A percentile compares a stretch with the other conserved stretches of the same genome.
phyloP scores from a whole-genome alignment of 2,797 vertebrate genomes.

The Silurus lanzhouensis region DNA sequence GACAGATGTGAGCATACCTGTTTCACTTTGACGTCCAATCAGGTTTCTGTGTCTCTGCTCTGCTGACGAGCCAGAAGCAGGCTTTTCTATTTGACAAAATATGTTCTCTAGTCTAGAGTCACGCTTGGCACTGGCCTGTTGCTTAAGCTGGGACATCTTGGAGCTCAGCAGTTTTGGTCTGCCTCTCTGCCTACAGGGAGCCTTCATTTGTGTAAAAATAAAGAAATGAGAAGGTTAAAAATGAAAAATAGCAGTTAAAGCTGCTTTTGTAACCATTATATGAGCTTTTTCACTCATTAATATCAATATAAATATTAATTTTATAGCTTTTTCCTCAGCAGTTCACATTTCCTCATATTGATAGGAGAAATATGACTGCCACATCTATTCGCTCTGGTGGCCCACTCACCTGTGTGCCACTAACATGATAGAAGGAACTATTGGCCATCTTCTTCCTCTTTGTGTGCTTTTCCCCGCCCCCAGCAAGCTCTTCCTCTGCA shows the following conservation, averaged over 20 bases:
- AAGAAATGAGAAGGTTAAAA: conserved; percentile 4
- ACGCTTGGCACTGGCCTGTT: conserved; percentile 81
- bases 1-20: conserved; percentile 36
- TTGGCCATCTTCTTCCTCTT: conserved; percentile 84
- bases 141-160: conserved; percentile 84
- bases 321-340: neutral
- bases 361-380: neutral
- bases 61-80: conserved; percentile 60
- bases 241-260: neutral
- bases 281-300: conserved; percentile 1
- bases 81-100: conserved; percentile 75
- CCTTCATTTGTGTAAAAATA: conserved; percentile 74
- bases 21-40: conserved; percentile 33
- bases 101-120: conserved; percentile 69
- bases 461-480: conserved; percentile 74
- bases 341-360: neutral
- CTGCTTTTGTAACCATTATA: neutral
- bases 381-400: neutral
- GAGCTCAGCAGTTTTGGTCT: conserved; percentile 74
- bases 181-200: conserved; percentile 76
- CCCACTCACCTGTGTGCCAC: conserved; percentile 73
- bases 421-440: conserved; percentile 73
- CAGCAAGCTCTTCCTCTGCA: conserved; percentile 66
- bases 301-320: neutral
- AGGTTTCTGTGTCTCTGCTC: conserved; percentile 64